A percentile compares a stretch with the other conserved stretches of the same genome.
Evolutionary conservation across 2,888 invertebrate genomes (phyloP).

Genomic region (Serripes groenlandicus): DNA sequence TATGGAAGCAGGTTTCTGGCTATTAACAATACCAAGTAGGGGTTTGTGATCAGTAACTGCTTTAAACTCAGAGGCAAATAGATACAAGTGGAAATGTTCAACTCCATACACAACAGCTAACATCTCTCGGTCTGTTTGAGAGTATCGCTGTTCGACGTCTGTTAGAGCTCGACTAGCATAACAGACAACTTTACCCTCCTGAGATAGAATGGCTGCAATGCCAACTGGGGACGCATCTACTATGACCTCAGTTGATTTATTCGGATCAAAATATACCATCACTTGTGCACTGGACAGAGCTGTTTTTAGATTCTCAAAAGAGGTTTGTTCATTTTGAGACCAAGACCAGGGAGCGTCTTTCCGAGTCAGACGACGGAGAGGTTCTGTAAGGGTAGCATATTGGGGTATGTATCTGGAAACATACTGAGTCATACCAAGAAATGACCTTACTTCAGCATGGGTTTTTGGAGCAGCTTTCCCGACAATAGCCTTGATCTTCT

Average conservation of each 20-base stretch:
- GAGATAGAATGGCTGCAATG: constrained; percentile 63
- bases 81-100: constrained; percentile 72
- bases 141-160: constrained; percentile 62
- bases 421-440: constrained; percentile 63
- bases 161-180: constrained; percentile 63
- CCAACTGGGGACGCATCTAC: constrained; percentile 71
- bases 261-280: constrained; percentile 59
- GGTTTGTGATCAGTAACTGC: constrained; percentile 76
- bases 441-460: constrained; percentile 46
- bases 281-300: constrained; percentile 5
- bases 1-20: constrained; percentile 68
- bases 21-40: constrained; percentile 67
- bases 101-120: constrained; percentile 69
- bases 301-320: constrained; percentile 33
- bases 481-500: constrained; percentile 47
- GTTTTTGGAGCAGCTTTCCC: constrained; percentile 47
- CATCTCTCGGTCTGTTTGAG: constrained; percentile 66
- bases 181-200: constrained; percentile 46
- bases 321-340: constrained; percentile 25
- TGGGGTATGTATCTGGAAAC: constrained; percentile 49
- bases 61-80: constrained; percentile 64
- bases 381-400: constrained; percentile 53
- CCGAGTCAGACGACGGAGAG: constrained; percentile 29
- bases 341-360: constrained; percentile 35
- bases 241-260: constrained; percentile 45